phyloP scores from a whole-genome alignment of 2,888 invertebrate genomes.

The Ophion ventricosus region DNA sequence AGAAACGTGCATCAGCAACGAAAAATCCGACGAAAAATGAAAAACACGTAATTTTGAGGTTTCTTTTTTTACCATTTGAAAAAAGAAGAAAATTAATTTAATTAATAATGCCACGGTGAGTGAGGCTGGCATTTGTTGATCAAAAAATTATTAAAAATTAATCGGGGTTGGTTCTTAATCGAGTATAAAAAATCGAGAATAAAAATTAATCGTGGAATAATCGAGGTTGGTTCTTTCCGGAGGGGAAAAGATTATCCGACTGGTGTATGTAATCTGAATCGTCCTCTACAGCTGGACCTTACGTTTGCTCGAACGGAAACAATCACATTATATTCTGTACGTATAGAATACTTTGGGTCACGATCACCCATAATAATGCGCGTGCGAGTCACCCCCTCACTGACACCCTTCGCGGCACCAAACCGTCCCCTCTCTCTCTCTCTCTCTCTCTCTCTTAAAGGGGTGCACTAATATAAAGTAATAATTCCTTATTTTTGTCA shows the following conservation, averaged over 20 bases:
- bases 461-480: conserved; percentile 74
- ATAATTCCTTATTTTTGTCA: conserved; percentile 78
- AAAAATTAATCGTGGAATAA: not conserved
- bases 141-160: too few species aligned
- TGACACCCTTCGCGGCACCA: conserved; percentile 36
- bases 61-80: too few species aligned
- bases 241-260: not conserved
- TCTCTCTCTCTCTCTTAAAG: conserved; percentile 59
- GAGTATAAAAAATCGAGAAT: not conserved
- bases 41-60: too few species aligned
- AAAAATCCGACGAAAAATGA: too few species aligned
- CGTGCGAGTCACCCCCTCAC: conserved; percentile 42
- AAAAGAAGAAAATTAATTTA: too few species aligned
- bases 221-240: not conserved
- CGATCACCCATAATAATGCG: conserved; percentile 55
- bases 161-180: too few species aligned
- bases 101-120: too few species aligned
- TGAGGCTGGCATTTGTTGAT: too few species aligned
- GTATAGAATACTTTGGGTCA: conserved; percentile 65
- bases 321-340: conserved; percentile 82
- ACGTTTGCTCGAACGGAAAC: conserved; percentile 80
- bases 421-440: not conserved
- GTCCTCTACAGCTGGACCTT: conserved; percentile 45
- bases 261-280: conserved; percentile 26
- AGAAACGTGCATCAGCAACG: too few species aligned